Evolutionary conservation across 2,888 invertebrate species (phyloP).

Genomic region (Trachelus tabidus): DNA sequence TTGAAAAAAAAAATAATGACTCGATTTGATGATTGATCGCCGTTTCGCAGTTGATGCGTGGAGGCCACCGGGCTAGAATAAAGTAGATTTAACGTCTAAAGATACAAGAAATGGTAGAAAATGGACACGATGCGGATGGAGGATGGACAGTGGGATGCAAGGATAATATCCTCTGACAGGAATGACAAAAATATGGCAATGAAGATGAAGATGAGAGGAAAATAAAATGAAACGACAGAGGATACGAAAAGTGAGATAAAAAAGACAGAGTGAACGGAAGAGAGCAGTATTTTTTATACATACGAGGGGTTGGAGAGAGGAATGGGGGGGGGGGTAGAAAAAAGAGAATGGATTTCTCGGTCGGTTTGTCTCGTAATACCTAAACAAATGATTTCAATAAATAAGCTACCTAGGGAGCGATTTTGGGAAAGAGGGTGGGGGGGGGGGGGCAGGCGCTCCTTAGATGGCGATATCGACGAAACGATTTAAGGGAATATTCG

Average conservation of each 20-base stretch:
- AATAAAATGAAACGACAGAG: slow-evolving; percentile 25
- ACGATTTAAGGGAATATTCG: not conserved
- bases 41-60: slow-evolving; percentile 24
- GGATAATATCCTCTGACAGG: not conserved
- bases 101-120: slow-evolving; percentile 12
- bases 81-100: slow-evolving; percentile 14
- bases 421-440: slow-evolving; percentile 25
- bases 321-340: slow-evolving; percentile 25
- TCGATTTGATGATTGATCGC: slow-evolving; percentile 4
- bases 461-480: slow-evolving; percentile 40
- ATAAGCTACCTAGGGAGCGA: slow-evolving; percentile 63
- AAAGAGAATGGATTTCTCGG: slow-evolving; percentile 20
- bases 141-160: not conserved
- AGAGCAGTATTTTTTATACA: slow-evolving; percentile 31
- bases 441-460: slow-evolving; percentile 50
- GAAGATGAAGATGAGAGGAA: not conserved
- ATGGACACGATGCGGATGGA: slow-evolving; percentile 1
- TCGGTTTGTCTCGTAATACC: slow-evolving; percentile 42
- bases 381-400: slow-evolving; percentile 62
- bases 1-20: slow-evolving; percentile 6
- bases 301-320: not conserved
- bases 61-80: slow-evolving; percentile 34
- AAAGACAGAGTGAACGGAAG: slow-evolving; percentile 30
- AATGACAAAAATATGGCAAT: not conserved
- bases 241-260: slow-evolving; percentile 27